Conservation (phyloP, 2,113 vertebrate genomes). For the Calyptommatus sinebrachiatus region DNA sequence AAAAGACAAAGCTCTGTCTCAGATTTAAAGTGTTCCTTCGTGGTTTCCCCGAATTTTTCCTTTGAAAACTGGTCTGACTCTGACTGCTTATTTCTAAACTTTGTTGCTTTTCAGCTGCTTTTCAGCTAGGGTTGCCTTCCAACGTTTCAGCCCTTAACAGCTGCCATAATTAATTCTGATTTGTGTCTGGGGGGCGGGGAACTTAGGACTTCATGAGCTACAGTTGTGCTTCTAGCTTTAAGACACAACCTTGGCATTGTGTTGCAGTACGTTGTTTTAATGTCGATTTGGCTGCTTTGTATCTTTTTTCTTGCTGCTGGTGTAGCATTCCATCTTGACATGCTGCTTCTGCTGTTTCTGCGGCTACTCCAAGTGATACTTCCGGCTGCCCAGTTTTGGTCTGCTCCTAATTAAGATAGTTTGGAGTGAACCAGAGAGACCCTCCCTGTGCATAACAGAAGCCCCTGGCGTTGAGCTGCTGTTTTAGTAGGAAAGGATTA, state of each 20-base stretch:
- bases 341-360: neutral
- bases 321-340: neutral
- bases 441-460: slow-evolving; percentile 44
- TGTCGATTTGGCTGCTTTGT: neutral
- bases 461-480: slow-evolving; percentile 50
- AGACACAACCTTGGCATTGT: neutral
- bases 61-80: too few species aligned
- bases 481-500: slow-evolving; percentile 43
- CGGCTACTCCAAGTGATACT: neutral
- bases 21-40: too few species aligned
- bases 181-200: too few species aligned
- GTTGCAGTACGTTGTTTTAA: neutral
- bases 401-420: slow-evolving; percentile 64
- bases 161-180: neutral
- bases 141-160: too few species aligned
- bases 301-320: neutral
- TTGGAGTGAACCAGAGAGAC: slow-evolving; percentile 32
- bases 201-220: neutral
- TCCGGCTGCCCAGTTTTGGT: neutral
- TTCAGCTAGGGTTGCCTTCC: neutral
- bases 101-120: too few species aligned
- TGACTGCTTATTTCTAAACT: too few species aligned
- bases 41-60: too few species aligned
- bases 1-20: too few species aligned
- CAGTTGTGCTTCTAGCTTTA: too few species aligned